A percentile compares a stretch with the other conserved stretches of the same genome.
phyloP scores from a whole-genome alignment of 2,888 invertebrate species.

The Tortrix viridana region DNA sequence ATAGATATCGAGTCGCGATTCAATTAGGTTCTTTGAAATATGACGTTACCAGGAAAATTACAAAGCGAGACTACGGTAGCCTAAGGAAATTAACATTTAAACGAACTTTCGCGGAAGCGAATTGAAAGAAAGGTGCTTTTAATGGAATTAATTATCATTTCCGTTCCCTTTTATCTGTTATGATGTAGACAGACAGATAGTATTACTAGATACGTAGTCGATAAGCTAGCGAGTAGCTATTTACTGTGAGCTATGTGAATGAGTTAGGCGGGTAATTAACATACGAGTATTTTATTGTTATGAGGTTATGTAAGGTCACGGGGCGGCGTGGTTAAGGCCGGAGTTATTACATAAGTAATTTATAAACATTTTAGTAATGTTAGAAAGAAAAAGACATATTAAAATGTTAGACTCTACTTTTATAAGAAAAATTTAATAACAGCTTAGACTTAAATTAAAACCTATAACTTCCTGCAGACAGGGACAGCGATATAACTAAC shows the following conservation, averaged over 20 bases:
- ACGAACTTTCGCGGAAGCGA: constrained; percentile 46
- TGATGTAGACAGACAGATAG: constrained; percentile 25
- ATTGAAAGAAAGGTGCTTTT: constrained; percentile 47
- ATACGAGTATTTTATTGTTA: constrained; percentile 24
- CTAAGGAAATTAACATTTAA: constrained; percentile 56
- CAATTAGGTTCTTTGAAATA: constrained; percentile 27
- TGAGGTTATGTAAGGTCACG: constrained; percentile 16
- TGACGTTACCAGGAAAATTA: constrained; percentile 42
- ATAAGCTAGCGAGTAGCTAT: constrained; percentile 20
- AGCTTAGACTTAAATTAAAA: too few species aligned
- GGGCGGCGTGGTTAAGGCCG: not conserved
- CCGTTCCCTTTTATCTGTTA: constrained; percentile 36
- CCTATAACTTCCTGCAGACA: too few species aligned
- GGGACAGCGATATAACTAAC: too few species aligned
- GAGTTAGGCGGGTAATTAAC: constrained; percentile 18
- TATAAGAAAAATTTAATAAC: too few species aligned
- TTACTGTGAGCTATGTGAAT: constrained; percentile 24
- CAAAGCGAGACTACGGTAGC: constrained; percentile 40
- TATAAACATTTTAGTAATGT: too few species aligned
- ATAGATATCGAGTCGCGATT: constrained; percentile 19
- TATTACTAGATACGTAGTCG: not conserved
- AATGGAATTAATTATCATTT: constrained; percentile 43
- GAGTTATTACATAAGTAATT: too few species aligned
- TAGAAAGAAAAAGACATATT: too few species aligned
- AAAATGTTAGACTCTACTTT: too few species aligned